Base-by-base conservation (phyloP, 2,797 vertebrate species). In the Chaetophractus vellerosus region DNA sequence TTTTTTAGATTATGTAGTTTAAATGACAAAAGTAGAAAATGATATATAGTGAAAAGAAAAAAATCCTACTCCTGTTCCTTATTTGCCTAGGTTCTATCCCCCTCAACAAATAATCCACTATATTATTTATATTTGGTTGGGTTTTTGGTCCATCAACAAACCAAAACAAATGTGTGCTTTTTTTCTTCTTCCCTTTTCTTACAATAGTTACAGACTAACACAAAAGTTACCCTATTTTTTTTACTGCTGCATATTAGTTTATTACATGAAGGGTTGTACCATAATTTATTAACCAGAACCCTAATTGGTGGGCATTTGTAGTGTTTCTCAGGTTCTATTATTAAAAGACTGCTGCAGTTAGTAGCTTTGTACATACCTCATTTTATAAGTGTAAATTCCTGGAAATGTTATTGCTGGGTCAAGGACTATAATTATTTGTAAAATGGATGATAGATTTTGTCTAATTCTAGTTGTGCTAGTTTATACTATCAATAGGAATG, bases 391-490 rank as follows among this genome's bases (percentile, higher is more conserved):
- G 2, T 91, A 66, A 91, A 94, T 88, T 84, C 57, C 84, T 79
- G 66, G 84, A 88, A 88, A 91, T 88, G 31, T 11, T 76, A n/a
- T 45, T 75, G 69, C 71, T 74, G 26, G 64, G 57, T 72, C n/a
- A 84, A 87, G 71, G 23, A 50, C 24, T 18, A 50, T 66, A 59
- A 31, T 11, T 12, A 68, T 59, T 55, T 81, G 36, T 82, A 83
- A 83, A 41, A 12, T 82, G 16, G n/a, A 50, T 87, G n/a, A 50
- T 87, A 82, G 83, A 88, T 82, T 91, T 86, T 90, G 18, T 84
- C 86, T 88, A 50, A 76, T 82, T 82, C 52, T 82, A 64, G 55
- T 64, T 88, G 11, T 64, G 3, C 87, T 59, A 31, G 2, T 41
- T 52, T 88, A 72, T 4, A n/a, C 26, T 71, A 38, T 21, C 50